Base-by-base conservation (phyloP, 2,888 invertebrate genomes). In the Thecocarcelia acutangulata region DNA sequence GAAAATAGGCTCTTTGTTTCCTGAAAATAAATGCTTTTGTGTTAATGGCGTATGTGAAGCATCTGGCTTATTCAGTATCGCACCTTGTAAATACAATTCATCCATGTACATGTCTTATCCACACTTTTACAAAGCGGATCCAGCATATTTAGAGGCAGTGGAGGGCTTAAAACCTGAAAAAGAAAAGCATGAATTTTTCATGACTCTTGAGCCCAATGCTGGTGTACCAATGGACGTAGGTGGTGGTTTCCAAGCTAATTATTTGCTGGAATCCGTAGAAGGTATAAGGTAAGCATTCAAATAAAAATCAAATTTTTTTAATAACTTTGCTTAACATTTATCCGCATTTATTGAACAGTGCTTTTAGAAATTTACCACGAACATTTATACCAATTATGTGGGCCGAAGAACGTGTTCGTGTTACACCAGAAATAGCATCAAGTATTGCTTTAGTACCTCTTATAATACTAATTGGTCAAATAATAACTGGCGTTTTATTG, bases 51-150 rank as follows among this genome's bases (percentile, higher is more conserved):
- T 93, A 77, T 96, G 96, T 87, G 91, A 92, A 37, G 95, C 95
- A 80, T 92, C 93, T 0, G 96, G 96, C 0, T 92, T 94, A 52
- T 92, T 96, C 86, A 95, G 96, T 88, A 93, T 95, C 28, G 94
- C 94, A 0, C 92, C 94, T 1, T 96, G 96, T 84, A 92, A 94
- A 59, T 94, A 91, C 86, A 96, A 95, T 12, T 94, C 96, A 0
- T 97, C 97, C 0, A 93, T 95, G 0, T 96, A 95, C 88, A 93
- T 96, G 83, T 96, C 96, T 0, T 93, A 95, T 84, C 97, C 97
- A 0, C 97, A 97, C 91, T 97, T 96, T 90, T 92, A 95, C 87
- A 92, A 94, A 86, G 97, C 93, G 0, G 97, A 96, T 90, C 93
- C 94, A 0, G 91, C 91, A 77, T 94, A 95, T 76, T 85, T 92